These are phyloP conservation scores for Ctenochaetus hawaiiensis DNA, from an alignment of 2,797 vertebrate species.

Conservation along the genomic window DNA sequence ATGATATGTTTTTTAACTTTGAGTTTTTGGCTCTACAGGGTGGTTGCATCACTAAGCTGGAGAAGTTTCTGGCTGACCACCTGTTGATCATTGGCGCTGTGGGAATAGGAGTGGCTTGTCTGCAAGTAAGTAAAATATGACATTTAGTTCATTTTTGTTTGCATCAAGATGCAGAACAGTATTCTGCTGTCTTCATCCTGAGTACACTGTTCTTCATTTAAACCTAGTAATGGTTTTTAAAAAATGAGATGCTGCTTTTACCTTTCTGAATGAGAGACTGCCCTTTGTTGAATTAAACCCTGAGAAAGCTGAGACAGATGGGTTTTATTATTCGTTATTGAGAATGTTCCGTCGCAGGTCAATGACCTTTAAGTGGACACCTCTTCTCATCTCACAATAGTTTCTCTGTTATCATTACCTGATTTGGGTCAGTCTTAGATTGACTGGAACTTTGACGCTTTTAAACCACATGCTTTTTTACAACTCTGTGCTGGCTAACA, in stretches of 20 bases:
- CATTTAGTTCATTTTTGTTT: neutral
- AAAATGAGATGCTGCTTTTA: neutral
- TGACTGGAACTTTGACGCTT: slow-evolving; percentile 54
- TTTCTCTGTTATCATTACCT: slow-evolving; percentile 48
- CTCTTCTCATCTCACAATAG: slow-evolving; percentile 48
- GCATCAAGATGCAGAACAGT: neutral
- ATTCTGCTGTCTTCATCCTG: neutral
- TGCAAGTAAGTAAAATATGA: slow-evolving; percentile 84
- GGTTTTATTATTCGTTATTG: slow-evolving; percentile 26
- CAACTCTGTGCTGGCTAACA: slow-evolving; percentile 3
- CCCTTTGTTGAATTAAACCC: slow-evolving; percentile 25
- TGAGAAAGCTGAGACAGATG: neutral
- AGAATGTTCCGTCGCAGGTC: slow-evolving; percentile 49
- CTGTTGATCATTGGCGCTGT: slow-evolving; percentile 90
- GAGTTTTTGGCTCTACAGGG: slow-evolving; percentile 77
- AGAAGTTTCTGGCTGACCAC: slow-evolving; percentile 89
- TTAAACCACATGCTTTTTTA: slow-evolving; percentile 30
- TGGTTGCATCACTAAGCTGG: slow-evolving; percentile 90
- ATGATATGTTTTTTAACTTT: neutral
- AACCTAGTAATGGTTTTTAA: neutral
- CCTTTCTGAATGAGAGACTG: slow-evolving; percentile 9
- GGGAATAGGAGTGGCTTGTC: slow-evolving; percentile 90
- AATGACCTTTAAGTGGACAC: slow-evolving; percentile 54
- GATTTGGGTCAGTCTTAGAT: slow-evolving; percentile 46
- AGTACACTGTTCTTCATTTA: neutral